These are phyloP conservation scores for Teleogryllus occipitalis DNA, from an alignment of 1,140 invertebrate genomes.

Conservation along the genomic window DNA sequence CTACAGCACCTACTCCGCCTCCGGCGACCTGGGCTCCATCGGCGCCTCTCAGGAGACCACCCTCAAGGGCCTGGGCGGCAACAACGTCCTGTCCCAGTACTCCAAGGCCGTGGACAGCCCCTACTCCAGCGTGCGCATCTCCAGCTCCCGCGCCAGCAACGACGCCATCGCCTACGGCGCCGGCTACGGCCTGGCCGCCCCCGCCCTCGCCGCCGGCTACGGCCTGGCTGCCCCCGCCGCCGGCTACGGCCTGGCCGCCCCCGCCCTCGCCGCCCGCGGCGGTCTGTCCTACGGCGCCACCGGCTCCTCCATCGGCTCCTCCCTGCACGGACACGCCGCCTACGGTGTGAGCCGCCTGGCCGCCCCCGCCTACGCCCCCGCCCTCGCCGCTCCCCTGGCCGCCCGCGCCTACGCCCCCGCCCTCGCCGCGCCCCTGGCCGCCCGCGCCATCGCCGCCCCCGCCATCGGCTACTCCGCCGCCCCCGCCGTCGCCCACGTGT, in stretches of 20 bases:
- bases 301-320: constrained; percentile 22
- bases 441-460: constrained; percentile 29
- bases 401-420: constrained; percentile 27
- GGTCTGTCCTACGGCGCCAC: constrained; percentile 30
- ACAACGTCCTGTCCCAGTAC: constrained; percentile 46
- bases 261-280: constrained; percentile 21
- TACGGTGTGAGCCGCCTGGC: constrained; percentile 19
- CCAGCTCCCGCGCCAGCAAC: constrained; percentile 50
- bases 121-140: constrained; percentile 53
- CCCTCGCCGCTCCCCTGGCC: constrained; percentile 16
- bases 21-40: constrained; percentile 35
- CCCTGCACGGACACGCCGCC: constrained; percentile 18
- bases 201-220: constrained; percentile 21
- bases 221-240: constrained; percentile 30
- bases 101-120: constrained; percentile 52
- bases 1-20: constrained; percentile 28
- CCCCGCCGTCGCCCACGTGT: constrained; percentile 39
- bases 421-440: constrained; percentile 27
- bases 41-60: constrained; percentile 47
- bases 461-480: constrained; percentile 27
- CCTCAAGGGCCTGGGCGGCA: constrained; percentile 45
- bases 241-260: constrained; percentile 26
- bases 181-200: constrained; percentile 26
- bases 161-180: constrained; percentile 40
- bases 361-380: constrained; percentile 21